Evolutionary conservation across 2,113 vertebrate species (phyloP).

Genomic region (Zosterops hypoxanthus): DNA sequence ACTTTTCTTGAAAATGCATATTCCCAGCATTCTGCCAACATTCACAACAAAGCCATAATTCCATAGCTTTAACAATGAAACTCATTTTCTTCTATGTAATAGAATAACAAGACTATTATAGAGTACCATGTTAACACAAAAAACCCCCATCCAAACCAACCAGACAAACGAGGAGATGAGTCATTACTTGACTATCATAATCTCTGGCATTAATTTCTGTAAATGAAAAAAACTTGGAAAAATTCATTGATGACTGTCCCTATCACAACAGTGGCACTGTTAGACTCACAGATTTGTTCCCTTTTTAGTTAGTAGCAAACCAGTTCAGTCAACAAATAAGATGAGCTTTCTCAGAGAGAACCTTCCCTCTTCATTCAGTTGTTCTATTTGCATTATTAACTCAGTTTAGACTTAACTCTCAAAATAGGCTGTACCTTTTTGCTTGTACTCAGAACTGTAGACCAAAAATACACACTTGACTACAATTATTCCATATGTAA

Average conservation of each 20-base stretch:
- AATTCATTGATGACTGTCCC: not conserved
- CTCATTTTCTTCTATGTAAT: not conserved
- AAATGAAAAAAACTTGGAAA: not conserved
- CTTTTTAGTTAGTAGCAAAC: not conserved
- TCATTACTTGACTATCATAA: not conserved
- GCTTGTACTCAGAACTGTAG: not conserved
- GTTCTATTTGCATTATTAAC: not conserved
- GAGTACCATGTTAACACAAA: not conserved
- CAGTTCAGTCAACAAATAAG: not conserved
- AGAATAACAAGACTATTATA: not conserved
- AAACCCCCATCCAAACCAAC: not conserved
- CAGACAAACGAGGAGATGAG: not conserved
- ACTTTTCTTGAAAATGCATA: not conserved
- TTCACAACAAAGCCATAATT: not conserved
- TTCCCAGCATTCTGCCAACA: not conserved
- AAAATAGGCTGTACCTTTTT: not conserved
- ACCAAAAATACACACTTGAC: not conserved
- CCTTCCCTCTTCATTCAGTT: not conserved
- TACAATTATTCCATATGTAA: not conserved
- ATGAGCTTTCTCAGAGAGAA: not conserved
- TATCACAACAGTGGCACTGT: not conserved
- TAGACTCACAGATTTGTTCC: not conserved
- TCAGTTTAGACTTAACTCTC: not conserved
- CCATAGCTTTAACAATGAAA: not conserved
- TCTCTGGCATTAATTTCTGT: not conserved